These are phyloP conservation scores for Nematostella vectensis DNA, from an alignment of 92 coral and sea anemone genomes.

Conservation along the genomic window DNA sequence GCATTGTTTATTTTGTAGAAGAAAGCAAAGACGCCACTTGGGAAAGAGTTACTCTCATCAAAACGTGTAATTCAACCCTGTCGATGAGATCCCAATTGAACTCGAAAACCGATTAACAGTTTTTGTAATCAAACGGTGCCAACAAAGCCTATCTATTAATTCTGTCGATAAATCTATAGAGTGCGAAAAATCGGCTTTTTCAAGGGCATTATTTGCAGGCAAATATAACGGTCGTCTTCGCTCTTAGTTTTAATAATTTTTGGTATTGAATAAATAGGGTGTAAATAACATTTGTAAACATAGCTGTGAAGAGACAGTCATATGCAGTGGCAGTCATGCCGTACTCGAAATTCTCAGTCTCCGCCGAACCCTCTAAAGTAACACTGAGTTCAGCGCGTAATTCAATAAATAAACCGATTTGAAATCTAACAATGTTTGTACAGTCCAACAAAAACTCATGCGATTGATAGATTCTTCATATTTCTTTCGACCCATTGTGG, in stretches of 20 bases:
- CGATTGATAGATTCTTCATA: background rate
- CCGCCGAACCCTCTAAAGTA: background rate
- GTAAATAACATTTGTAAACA: conserved; percentile 58
- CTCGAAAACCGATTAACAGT: conserved; percentile 5
- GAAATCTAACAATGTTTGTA: background rate
- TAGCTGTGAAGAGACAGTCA: conserved; percentile 2
- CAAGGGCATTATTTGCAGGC: background rate
- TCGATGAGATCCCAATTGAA: conserved; percentile 1
- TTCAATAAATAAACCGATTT: conserved; percentile 1
- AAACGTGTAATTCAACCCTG: background rate
- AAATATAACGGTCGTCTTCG: conserved; percentile 27
- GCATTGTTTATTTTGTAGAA: background rate
- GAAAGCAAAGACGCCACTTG: conserved; percentile 4
- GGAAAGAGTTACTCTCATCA: background rate
- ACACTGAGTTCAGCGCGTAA: background rate
- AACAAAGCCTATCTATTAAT: conserved; percentile 1
- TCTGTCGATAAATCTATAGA: conserved; percentile 1
- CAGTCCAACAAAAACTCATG: background rate
- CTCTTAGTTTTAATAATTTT: conserved; percentile 43
- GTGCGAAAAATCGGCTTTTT: conserved; percentile 1
- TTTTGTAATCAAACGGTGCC: background rate
- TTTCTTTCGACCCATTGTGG: background rate
- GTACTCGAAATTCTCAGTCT: background rate
- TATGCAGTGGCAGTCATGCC: background rate
- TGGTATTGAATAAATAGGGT: conserved; percentile 62